Evolutionary conservation across 2,797 vertebrate genomes (phyloP).

Genomic region (Onychomys arenicola): DNA sequence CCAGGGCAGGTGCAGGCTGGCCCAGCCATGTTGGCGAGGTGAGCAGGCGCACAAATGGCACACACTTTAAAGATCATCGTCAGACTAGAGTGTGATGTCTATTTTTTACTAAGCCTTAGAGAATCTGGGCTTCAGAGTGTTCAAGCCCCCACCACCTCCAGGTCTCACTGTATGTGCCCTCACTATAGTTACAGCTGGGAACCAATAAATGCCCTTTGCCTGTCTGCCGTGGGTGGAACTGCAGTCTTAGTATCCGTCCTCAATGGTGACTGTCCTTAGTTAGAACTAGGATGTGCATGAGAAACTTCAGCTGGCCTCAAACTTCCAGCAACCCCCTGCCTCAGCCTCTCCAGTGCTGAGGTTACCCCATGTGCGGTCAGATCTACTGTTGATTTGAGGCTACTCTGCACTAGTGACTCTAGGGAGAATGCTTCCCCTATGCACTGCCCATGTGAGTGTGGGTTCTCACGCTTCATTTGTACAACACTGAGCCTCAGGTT

Average conservation of each 20-base stretch:
- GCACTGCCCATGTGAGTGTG: neutral
- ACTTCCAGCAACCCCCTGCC: neutral
- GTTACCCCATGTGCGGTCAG: no score
- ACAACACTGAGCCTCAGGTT: no score
- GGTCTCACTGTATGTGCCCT: no score
- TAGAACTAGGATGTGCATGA: no score
- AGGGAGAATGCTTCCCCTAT: neutral
- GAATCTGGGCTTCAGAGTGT: neutral
- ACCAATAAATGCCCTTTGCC: neutral
- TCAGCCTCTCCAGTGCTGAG: neutral
- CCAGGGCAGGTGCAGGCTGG: neutral
- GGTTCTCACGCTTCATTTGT: neutral
- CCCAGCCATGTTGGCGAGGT: no score
- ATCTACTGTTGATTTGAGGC: neutral
- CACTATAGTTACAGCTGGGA: neutral
- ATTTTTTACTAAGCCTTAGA: neutral
- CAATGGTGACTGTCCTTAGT: no score
- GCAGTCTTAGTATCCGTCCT: no score
- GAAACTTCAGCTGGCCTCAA: neutral
- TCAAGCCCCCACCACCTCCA: no score
- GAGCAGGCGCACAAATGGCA: neutral
- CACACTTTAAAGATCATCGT: neutral
- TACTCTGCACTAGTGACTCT: neutral
- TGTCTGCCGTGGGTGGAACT: no score
- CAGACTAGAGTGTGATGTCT: neutral